phyloP scores from a whole-genome alignment of 2,888 invertebrate genomes.

The Clostera curtula region DNA sequence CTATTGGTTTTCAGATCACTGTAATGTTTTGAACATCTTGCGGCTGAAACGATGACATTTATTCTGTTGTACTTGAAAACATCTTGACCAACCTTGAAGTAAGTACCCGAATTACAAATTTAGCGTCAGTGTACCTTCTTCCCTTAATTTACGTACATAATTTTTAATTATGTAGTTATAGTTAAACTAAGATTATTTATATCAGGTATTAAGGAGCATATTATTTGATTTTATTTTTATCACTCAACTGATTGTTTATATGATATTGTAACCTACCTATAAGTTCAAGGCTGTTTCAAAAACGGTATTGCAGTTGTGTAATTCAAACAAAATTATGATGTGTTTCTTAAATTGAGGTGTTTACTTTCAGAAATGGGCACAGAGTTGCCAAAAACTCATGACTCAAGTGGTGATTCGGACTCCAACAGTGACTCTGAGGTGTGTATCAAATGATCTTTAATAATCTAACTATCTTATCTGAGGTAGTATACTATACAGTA shows the following conservation, averaged over 20 bases:
- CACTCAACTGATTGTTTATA: conserved; percentile 9
- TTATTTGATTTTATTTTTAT: too few relatives aligned
- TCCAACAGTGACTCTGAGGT: conserved; percentile 77
- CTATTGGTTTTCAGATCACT: conserved; percentile 38
- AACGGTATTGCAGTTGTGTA: conserved; percentile 8
- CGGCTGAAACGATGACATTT: conserved; percentile 60
- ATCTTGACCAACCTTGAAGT: conserved; percentile 74
- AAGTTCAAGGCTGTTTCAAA: conserved; percentile 23
- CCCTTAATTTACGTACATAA: too few relatives aligned
- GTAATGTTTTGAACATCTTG: conserved; percentile 27
- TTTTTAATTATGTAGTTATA: too few relatives aligned
- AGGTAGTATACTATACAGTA: too few relatives aligned
- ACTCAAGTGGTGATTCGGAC: conserved; percentile 74
- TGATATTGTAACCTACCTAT: conserved; percentile 14
- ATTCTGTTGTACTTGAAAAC: conserved; percentile 52
- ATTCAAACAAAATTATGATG: conserved; percentile 1
- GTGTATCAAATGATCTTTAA: conserved; percentile 14
- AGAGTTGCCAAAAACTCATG: conserved; percentile 68
- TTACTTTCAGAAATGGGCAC: conserved; percentile 66
- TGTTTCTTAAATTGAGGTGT: conserved; percentile 1
- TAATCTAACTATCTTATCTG: too few relatives aligned
- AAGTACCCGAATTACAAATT: conserved; percentile 37
- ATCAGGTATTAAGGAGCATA: too few relatives aligned
- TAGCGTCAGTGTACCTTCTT: conserved; percentile 27
- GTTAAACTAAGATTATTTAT: too few relatives aligned